Conservation (phyloP, 2,888 invertebrate genomes). For the Chironomus tentans region DNA sequence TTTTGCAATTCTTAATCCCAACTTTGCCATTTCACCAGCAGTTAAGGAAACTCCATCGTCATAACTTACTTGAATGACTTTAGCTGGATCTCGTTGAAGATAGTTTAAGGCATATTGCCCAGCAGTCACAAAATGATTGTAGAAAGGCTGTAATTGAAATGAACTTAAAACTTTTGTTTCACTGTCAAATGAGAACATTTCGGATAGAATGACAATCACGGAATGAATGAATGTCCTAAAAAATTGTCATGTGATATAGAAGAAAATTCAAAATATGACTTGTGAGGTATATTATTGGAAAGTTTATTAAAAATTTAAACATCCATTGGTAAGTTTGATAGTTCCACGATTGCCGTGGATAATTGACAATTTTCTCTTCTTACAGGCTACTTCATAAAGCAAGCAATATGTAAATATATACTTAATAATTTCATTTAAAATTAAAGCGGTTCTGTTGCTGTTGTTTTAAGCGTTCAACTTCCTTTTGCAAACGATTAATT, state of each 20-base stretch:
- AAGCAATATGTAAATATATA: not conserved
- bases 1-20: not conserved
- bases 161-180: constrained; percentile 1
- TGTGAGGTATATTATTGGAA: not conserved
- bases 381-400: not conserved
- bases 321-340: not conserved
- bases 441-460: not conserved
- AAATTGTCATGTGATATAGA: too few relatives aligned
- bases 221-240: too few relatives aligned
- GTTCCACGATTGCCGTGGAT: not conserved
- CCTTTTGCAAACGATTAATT: not conserved
- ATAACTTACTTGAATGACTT: not conserved
- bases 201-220: not conserved
- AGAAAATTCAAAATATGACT: not conserved
- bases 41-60: not conserved
- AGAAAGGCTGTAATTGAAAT: not conserved
- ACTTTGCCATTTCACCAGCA: constrained; percentile 1
- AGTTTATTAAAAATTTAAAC: not conserved
- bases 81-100: not conserved
- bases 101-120: not conserved
- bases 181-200: constrained; percentile 2
- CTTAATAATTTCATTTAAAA: not conserved
- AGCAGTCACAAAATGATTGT: not conserved
- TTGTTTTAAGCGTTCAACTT: constrained; percentile 9
- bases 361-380: not conserved